Percentiles rank a stretch among this genome's conserved stretches.
Evolutionary conservation across 2,113 vertebrate genomes (phyloP).

Genomic region (Agapornis roseicollis): DNA sequence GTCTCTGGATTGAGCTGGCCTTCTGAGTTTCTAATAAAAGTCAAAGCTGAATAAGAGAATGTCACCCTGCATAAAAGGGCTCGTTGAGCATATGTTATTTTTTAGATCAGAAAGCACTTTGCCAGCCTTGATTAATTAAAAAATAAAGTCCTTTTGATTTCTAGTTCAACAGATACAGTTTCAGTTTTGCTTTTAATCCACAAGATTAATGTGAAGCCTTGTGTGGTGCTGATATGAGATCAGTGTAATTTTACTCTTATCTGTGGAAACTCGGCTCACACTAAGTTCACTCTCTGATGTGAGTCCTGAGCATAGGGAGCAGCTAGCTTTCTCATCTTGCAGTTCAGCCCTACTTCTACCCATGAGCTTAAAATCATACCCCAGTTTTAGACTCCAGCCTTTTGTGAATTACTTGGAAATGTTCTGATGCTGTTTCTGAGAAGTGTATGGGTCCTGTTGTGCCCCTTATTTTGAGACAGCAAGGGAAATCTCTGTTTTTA

Average conservation of each 20-base stretch:
- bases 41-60: neutral
- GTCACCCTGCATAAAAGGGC: neutral
- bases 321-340: neutral
- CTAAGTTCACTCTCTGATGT: neutral
- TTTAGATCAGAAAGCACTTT: conserved; percentile 13
- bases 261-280: neutral
- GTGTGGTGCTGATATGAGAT: neutral
- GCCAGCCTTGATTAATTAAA: neutral
- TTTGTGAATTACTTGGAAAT: neutral
- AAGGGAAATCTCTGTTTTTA: neutral
- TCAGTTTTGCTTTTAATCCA: conserved; percentile 13
- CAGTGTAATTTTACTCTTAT: neutral
- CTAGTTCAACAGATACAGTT: neutral
- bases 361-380: neutral
- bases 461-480: neutral
- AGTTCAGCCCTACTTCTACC: neutral
- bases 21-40: neutral
- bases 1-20: neutral
- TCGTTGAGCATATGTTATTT: neutral
- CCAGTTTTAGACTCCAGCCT: neutral
- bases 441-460: neutral
- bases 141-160: neutral
- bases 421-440: neutral
- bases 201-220: neutral
- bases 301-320: neutral